Conservation (phyloP, 2,113 vertebrate genomes). For the Promerops cafer region DNA sequence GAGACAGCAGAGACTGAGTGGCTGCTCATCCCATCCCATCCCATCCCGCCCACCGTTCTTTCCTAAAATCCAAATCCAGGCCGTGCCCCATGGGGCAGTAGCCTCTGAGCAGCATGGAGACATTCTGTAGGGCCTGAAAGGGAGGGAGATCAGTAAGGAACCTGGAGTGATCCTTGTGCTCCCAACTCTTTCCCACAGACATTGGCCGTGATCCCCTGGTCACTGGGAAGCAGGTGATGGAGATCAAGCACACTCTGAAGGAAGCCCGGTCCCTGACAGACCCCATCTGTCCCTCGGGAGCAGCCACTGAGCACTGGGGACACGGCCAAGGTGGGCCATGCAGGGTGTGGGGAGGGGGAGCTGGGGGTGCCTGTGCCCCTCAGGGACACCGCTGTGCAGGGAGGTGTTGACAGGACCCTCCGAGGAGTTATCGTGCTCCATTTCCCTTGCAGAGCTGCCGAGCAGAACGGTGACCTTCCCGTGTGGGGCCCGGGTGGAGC, state of each 20-base stretch:
- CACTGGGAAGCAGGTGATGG: slow-evolving; percentile 82
- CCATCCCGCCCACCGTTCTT: neutral
- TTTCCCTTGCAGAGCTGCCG: slow-evolving; percentile 65
- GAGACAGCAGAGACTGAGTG: accelerated
- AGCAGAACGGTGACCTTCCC: slow-evolving; percentile 65
- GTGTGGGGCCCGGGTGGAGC: slow-evolving; percentile 70
- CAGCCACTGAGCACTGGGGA: slow-evolving; percentile 70
- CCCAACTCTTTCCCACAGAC: slow-evolving; percentile 62
- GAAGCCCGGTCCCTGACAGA: slow-evolving; percentile 81
- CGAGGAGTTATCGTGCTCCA: neutral
- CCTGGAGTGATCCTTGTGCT: neutral
- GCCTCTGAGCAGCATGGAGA: neutral
- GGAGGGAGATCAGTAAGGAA: neutral
- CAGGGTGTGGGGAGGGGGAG: accelerated
- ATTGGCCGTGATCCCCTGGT: slow-evolving; percentile 80
- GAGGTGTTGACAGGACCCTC: neutral
- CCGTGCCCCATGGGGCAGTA: neutral
- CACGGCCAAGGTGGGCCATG: slow-evolving; percentile 63
- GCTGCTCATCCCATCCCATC: neutral
- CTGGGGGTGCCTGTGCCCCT: neutral
- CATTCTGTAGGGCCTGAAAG: neutral
- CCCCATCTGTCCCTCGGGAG: slow-evolving; percentile 59
- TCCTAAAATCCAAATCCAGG: neutral
- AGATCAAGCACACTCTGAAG: slow-evolving; percentile 85
- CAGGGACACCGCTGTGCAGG: neutral